Base-by-base conservation (phyloP, 2,797 vertebrate species). In the Semaprochilodus insignis region DNA sequence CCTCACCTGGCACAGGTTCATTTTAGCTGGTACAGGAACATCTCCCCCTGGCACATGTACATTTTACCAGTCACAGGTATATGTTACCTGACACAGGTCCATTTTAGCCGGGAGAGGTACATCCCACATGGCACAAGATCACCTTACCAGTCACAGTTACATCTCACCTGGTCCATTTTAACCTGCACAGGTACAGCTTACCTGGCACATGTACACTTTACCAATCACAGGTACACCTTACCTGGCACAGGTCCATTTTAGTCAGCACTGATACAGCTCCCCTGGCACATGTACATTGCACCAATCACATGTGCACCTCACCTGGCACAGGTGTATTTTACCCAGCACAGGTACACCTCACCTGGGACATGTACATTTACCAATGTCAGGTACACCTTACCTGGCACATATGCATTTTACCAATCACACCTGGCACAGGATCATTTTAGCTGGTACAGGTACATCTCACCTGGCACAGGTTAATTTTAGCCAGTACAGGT, bases 281-380 rank as follows among this genome's bases (percentile, higher is more conserved):
- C n/a, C n/a, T n/a, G n/a, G n/a, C n/a, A n/a, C n/a, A n/a, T n/a
- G 15, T 17, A 16, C 48, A 51, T 10, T 51, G 31, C 62, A 63
- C 7, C 62, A 10, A 25, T 66, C 74, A 82, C 55, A 82, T 74
- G 81, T 70, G 70, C 51, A 67, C 72, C 55, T 67, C 72, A 81
- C 62, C 80, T 31, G 21, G 6, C 69, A 72, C 44, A 72, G 69
- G 7, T 72, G 27, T 11, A 27, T 48, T 7, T 69, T 2, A 62
- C 25, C 21, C 6, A 6, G 6, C 31, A 21, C 16, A 25, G 25
- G 3, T 23, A 17, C 44, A 52, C 2, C 3, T 62, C 27, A 67
- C 19, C 62, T 67, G 69, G 48, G 11, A 75, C 72, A 48, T 16
- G 34, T 74, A 31, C 51, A n/a, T 2, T 23, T 13, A 60, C 34